Conservation (phyloP, 2,888 invertebrate species). For the Lasiommata megera region DNA sequence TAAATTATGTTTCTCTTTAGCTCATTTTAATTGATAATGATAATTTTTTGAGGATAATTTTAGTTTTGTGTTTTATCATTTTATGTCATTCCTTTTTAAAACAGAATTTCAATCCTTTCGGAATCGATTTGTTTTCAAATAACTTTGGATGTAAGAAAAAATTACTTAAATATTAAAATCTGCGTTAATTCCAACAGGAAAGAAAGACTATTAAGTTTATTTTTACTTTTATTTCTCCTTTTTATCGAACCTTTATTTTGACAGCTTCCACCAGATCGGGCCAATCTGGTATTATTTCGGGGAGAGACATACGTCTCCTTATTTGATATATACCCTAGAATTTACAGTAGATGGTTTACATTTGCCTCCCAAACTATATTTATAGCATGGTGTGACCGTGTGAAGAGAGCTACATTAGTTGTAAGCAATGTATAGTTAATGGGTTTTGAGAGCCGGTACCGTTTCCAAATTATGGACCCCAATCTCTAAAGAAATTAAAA, state of each 20-base stretch:
- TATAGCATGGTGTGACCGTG: slow-evolving; percentile 32
- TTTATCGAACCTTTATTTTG: slow-evolving; percentile 86
- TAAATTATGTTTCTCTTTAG: not conserved
- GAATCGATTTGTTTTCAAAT: slow-evolving; percentile 34
- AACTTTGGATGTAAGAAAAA: slow-evolving; percentile 17
- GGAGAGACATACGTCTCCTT: slow-evolving; percentile 85
- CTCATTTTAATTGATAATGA: slow-evolving; percentile 36
- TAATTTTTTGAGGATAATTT: slow-evolving; percentile 48
- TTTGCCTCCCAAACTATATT: slow-evolving; percentile 34
- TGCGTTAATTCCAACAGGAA: slow-evolving; percentile 46
- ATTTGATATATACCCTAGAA: slow-evolving; percentile 86
- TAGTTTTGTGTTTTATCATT: slow-evolving; percentile 53
- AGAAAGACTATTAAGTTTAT: slow-evolving; percentile 44
- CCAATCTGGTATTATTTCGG: slow-evolving; percentile 90
- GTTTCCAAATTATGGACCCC: slow-evolving; percentile 4
- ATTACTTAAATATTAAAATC: too few species aligned
- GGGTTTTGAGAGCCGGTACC: slow-evolving; percentile 12
- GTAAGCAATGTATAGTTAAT: slow-evolving; percentile 21
- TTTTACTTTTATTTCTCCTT: slow-evolving; percentile 58
- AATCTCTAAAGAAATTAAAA: too few species aligned
- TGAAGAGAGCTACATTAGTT: slow-evolving; percentile 28
- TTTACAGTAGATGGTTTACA: slow-evolving; percentile 63
- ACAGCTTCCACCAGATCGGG: slow-evolving; percentile 85
- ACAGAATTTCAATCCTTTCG: slow-evolving; percentile 52
- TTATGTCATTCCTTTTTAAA: slow-evolving; percentile 65